These are phyloP conservation scores for Dendrolimus pini DNA, from an alignment of 2,888 invertebrate species.

Conservation along the genomic window DNA sequence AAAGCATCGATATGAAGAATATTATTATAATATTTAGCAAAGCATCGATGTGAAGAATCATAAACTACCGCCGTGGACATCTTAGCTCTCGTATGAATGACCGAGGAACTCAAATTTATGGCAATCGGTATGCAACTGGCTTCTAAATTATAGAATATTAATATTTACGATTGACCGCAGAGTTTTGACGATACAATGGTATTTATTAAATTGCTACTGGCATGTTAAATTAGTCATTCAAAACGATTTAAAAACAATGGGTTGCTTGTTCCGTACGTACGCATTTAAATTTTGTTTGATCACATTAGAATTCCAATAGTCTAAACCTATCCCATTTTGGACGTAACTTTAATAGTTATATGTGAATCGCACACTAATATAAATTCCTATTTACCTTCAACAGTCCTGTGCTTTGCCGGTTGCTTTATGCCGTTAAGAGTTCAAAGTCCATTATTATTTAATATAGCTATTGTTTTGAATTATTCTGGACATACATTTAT, in stretches of 20 bases:
- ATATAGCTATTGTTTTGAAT: not conserved
- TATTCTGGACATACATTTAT: not conserved
- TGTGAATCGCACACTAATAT: constrained; percentile 39
- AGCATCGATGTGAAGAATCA: not conserved
- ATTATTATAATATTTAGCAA: not conserved
- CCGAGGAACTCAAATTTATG: not conserved
- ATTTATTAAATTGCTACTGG: not conserved
- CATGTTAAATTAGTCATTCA: not conserved
- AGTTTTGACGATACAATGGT: not conserved
- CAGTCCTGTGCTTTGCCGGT: constrained; percentile 40
- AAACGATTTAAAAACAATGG: not conserved
- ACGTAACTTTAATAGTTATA: constrained; percentile 38
- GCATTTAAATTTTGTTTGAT: not conserved
- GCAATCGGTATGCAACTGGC: no score
- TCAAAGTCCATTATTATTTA: constrained; percentile 21
- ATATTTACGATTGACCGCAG: no score
- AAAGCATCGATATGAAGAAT: not conserved
- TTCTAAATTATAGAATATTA: no score
- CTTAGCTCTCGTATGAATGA: not conserved
- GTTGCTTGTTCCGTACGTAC: not conserved
- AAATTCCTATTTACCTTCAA: constrained; percentile 33
- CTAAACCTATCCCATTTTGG: constrained; percentile 1
- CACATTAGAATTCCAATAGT: not conserved
- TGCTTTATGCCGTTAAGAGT: constrained; percentile 29
- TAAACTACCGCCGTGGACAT: not conserved